Conservation (phyloP, 1,140 invertebrate genomes). For the Hycleus phaleratus region DNA sequence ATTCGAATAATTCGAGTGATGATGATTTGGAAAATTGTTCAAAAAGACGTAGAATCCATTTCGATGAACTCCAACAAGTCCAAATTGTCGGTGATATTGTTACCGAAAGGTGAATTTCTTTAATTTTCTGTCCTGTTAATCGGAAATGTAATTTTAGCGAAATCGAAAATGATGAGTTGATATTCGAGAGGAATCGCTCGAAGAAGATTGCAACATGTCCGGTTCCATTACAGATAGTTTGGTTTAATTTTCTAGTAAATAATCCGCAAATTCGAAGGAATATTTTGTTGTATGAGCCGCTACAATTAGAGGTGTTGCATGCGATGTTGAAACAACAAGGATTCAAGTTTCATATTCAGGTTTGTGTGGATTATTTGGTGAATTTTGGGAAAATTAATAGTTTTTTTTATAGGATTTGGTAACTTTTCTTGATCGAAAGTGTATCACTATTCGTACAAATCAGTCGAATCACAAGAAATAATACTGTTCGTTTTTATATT, state of each 20-base stretch:
- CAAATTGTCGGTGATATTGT: constrained; percentile 16
- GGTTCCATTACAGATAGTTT: constrained; percentile 49
- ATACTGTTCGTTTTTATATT: not conserved
- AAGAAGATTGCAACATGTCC: constrained; percentile 36
- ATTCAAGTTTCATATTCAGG: constrained; percentile 49
- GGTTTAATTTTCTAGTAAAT: constrained; percentile 48
- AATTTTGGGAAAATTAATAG: not conserved
- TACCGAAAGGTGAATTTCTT: constrained; percentile 8
- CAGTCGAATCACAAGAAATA: constrained; percentile 17
- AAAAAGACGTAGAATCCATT: constrained; percentile 4
- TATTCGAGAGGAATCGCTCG: constrained; percentile 37
- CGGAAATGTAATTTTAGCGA: constrained; percentile 37
- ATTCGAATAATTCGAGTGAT: constrained; percentile 4
- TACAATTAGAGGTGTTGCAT: constrained; percentile 49
- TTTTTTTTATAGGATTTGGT: constrained; percentile 45
- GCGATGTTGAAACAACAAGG: constrained; percentile 43
- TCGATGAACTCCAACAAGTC: constrained; percentile 7
- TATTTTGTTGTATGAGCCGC: constrained; percentile 48
- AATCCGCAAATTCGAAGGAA: constrained; percentile 42
- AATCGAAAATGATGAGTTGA: constrained; percentile 34
- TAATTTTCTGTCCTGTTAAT: not conserved
- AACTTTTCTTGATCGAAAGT: constrained; percentile 49
- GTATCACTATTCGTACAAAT: constrained; percentile 47
- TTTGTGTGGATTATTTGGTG: constrained; percentile 22
- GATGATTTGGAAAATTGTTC: constrained; percentile 5